These are phyloP conservation scores for Ctenomys sociabilis DNA, from an alignment of 2,113 vertebrate genomes.

Conservation along the genomic window DNA sequence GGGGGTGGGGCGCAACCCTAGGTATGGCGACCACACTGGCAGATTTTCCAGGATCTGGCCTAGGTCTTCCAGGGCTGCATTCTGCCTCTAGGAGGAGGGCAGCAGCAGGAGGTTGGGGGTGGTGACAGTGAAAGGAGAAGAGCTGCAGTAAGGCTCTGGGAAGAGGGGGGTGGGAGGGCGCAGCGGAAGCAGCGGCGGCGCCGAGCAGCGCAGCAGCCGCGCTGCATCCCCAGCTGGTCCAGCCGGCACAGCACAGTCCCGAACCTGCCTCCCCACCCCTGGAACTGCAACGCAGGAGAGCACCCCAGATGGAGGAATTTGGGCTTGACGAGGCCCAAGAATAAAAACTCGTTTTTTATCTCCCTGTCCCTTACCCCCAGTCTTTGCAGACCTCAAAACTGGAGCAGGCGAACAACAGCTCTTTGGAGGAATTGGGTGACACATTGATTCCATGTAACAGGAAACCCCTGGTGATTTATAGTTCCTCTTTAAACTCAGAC, in stretches of 20 bases:
- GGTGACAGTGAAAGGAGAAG: slow-evolving; percentile 30
- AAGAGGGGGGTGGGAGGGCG: slow-evolving; percentile 37
- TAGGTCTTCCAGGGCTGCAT: slow-evolving; percentile 49
- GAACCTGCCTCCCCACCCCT: slow-evolving; percentile 33
- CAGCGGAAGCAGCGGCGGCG: background rate
- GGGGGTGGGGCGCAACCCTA: background rate
- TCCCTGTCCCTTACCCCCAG: background rate
- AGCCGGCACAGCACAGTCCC: slow-evolving; percentile 30
- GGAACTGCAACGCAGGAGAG: background rate
- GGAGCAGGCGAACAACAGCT: background rate
- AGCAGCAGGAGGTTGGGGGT: background rate
- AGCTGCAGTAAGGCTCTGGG: slow-evolving; percentile 59
- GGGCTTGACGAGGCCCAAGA: background rate
- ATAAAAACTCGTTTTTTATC: slow-evolving; percentile 47
- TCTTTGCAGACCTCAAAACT: slow-evolving; percentile 52
- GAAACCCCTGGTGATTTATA: slow-evolving; percentile 53
- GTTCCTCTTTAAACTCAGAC: slow-evolving; percentile 62
- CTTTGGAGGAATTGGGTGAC: background rate
- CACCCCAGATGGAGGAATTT: slow-evolving; percentile 37
- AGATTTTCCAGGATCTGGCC: slow-evolving; percentile 46
- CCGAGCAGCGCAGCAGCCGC: slow-evolving; percentile 38
- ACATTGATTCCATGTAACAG: slow-evolving; percentile 42
- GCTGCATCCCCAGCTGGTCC: slow-evolving; percentile 49
- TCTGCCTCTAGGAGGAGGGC: background rate
- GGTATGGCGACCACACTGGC: slow-evolving; percentile 40